Percentiles rank a stretch among this genome's conserved stretches.
Evolutionary conservation across 1,140 invertebrate species (phyloP).

Genomic region (Pseudachorutes palmiensis): DNA sequence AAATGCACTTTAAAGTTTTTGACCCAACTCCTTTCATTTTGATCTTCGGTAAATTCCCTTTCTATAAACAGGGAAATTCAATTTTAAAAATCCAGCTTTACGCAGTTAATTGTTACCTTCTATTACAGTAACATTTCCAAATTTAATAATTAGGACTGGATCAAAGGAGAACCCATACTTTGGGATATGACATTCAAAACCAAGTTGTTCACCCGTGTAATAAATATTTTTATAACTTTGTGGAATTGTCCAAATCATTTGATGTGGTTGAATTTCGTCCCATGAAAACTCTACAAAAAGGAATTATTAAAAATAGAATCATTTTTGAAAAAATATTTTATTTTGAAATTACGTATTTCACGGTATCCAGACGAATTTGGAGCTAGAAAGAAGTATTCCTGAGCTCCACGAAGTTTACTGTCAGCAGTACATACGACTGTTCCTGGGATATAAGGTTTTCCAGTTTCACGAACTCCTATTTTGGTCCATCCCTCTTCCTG

Average conservation of each 20-base stretch:
- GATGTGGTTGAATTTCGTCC: background rate
- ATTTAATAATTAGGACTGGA: background rate
- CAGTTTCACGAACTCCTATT: background rate
- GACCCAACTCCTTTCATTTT: background rate
- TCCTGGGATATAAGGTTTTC: background rate
- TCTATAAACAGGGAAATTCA: background rate
- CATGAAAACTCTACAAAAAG: constrained; percentile 6
- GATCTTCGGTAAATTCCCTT: background rate
- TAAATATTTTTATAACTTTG: background rate
- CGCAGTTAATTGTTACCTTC: background rate
- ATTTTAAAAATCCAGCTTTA: background rate
- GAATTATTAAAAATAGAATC: background rate
- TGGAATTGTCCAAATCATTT: constrained; percentile 12
- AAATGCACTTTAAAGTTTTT: background rate
- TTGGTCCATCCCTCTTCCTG: background rate
- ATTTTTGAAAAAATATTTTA: background rate
- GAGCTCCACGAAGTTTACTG: background rate
- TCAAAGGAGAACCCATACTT: constrained; percentile 16
- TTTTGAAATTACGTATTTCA: background rate
- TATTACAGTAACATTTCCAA: background rate
- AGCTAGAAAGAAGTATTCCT: background rate
- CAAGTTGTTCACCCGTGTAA: background rate
- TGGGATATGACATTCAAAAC: background rate
- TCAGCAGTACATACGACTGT: background rate
- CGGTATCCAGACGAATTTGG: background rate